These are phyloP conservation scores for Zingel zingel DNA, from an alignment of 2,113 vertebrate species.

Conservation along the genomic window DNA sequence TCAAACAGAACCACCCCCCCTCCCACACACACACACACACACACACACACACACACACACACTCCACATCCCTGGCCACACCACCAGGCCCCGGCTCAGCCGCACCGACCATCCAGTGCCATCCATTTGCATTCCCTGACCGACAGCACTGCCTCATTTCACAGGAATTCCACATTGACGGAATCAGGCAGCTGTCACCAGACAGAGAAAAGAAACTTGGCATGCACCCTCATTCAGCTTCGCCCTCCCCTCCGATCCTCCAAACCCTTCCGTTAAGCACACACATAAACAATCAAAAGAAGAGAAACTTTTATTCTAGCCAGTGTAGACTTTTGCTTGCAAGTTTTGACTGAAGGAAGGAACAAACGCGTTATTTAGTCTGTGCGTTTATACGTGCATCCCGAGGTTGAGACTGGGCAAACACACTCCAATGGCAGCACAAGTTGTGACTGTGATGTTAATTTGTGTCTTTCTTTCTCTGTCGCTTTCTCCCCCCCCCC, in stretches of 20 bases:
- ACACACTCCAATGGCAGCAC: conserved; percentile 27
- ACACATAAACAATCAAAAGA: conserved; percentile 73
- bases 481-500: neutral
- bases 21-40: neutral
- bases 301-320: conserved; percentile 38
- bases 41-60: neutral
- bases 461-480: conserved; percentile 50
- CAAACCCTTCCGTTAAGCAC: conserved; percentile 62
- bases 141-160: conserved; percentile 80
- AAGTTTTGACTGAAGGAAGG: conserved; percentile 19
- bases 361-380: conserved; percentile 33
- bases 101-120: conserved; percentile 44
- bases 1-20: conserved; percentile 70
- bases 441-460: conserved; percentile 54
- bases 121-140: conserved; percentile 78
- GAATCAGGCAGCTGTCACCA: conserved; percentile 85
- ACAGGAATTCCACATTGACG: conserved; percentile 81
- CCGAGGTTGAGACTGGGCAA: conserved; percentile 39
- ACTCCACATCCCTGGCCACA: neutral
- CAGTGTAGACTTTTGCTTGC: neutral
- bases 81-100: neutral
- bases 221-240: conserved; percentile 64
- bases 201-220: conserved; percentile 74
- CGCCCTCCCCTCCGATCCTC: conserved; percentile 30
- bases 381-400: conserved; percentile 59